Evolutionary conservation across 2,113 vertebrate species (phyloP).

Genomic region (Artemisiospiza belli): DNA sequence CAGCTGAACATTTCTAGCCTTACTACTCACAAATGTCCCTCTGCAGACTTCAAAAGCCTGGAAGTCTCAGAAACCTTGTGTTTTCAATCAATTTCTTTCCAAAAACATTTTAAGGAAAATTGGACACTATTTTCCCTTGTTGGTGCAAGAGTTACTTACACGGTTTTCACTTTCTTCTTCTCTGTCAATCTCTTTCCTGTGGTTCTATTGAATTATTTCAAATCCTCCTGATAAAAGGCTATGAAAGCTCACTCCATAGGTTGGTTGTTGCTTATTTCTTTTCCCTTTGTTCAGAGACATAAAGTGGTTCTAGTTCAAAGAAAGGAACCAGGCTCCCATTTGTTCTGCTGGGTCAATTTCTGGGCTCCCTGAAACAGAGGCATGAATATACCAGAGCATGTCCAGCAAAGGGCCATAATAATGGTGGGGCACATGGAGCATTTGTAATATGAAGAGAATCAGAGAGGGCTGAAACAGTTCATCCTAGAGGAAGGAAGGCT

Average conservation of each 20-base stretch:
- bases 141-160: neutral
- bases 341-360: neutral
- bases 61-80: neutral
- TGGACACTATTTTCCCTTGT: neutral
- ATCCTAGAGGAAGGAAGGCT: neutral
- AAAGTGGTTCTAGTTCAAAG: neutral
- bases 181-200: neutral
- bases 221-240: neutral
- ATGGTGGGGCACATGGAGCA: neutral
- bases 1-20: neutral
- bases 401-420: neutral
- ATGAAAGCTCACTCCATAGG: neutral
- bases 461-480: neutral
- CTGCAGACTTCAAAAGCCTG: neutral
- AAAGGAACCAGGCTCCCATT: neutral
- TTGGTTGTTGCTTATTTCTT: neutral
- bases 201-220: neutral
- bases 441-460: neutral
- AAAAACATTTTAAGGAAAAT: neutral
- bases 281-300: neutral
- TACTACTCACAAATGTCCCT: neutral
- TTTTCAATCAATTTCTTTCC: neutral
- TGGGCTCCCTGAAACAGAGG: accelerated
- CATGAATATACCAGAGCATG: accelerated
- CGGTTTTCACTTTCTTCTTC: neutral